Evolutionary conservation across 2,797 vertebrate species (phyloP).

Genomic region (Holocentrus rufus): DNA sequence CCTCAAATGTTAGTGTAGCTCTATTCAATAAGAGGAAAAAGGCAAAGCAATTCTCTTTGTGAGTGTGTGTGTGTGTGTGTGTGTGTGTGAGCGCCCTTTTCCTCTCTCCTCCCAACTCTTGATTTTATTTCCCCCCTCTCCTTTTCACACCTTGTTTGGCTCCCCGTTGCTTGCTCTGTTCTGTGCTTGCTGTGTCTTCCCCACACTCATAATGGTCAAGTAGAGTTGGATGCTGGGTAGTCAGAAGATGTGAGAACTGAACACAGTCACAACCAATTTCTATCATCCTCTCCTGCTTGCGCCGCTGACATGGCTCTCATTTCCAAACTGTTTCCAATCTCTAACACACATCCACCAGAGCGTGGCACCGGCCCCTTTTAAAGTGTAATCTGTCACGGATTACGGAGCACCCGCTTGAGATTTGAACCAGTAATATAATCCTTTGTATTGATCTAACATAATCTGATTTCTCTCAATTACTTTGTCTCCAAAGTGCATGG

Average conservation of each 20-base stretch:
- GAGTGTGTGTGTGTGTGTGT: neutral
- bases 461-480: constrained; percentile 80
- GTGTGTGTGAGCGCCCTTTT: neutral
- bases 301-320: constrained; percentile 57
- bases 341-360: constrained; percentile 52
- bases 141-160: constrained; percentile 2
- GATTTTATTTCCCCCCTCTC: constrained; percentile 8
- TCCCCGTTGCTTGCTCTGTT: constrained; percentile 22
- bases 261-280: constrained; percentile 60
- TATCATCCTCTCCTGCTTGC: constrained; percentile 54
- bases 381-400: constrained; percentile 81
- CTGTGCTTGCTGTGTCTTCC: constrained; percentile 37
- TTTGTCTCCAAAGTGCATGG: constrained; percentile 73
- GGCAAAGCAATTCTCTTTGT: neutral
- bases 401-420: constrained; percentile 74
- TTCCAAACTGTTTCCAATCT: constrained; percentile 62
- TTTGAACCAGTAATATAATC: constrained; percentile 79
- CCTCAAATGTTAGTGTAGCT: neutral
- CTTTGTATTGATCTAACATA: constrained; percentile 80
- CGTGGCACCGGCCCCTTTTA: constrained; percentile 71
- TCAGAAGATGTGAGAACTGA: constrained; percentile 63
- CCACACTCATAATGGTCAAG: constrained; percentile 43
- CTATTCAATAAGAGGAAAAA: neutral
- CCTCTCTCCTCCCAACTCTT: neutral
- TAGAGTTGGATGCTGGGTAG: constrained; percentile 35